These are phyloP conservation scores for Penaeus chinensis DNA, from an alignment of 1,140 invertebrate genomes.

Conservation along the genomic window DNA sequence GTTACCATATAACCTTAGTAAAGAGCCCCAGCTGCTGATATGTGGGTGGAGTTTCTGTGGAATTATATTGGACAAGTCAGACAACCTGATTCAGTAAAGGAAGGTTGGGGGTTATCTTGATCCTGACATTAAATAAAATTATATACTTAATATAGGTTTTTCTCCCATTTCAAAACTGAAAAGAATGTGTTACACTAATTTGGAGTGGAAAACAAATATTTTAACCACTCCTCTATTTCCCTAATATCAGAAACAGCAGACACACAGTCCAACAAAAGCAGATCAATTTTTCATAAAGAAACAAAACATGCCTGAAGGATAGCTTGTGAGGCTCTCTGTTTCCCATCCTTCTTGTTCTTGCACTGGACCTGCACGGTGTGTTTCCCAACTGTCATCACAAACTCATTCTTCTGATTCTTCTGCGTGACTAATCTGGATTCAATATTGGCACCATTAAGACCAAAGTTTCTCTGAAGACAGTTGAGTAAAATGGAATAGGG, in stretches of 20 bases:
- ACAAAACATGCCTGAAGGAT: constrained; percentile 77
- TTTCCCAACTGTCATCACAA: constrained; percentile 93
- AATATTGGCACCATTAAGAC: constrained; percentile 88
- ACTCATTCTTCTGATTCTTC: constrained; percentile 93
- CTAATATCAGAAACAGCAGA: too few species aligned
- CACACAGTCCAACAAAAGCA: not conserved
- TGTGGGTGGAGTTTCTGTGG: constrained; percentile 86
- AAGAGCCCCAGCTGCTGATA: constrained; percentile 93
- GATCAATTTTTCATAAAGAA: not conserved
- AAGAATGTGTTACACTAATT: too few species aligned
- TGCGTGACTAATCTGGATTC: constrained; percentile 88
- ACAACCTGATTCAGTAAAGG: not conserved
- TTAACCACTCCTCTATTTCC: too few species aligned
- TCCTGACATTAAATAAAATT: not conserved
- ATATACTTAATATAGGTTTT: not conserved
- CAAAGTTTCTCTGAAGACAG: constrained; percentile 92
- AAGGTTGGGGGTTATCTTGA: too few species aligned
- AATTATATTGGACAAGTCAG: constrained; percentile 23
- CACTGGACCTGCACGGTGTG: constrained; percentile 89
- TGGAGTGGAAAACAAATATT: too few species aligned
- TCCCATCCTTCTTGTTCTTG: constrained; percentile 97
- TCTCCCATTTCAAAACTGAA: too few species aligned
- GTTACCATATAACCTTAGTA: constrained; percentile 92
- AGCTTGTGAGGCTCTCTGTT: constrained; percentile 94
- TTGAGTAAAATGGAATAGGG: constrained; percentile 93